Evolutionary conservation across 1,140 invertebrate species (phyloP).

Genomic region (Drosophila mojavensis): DNA sequence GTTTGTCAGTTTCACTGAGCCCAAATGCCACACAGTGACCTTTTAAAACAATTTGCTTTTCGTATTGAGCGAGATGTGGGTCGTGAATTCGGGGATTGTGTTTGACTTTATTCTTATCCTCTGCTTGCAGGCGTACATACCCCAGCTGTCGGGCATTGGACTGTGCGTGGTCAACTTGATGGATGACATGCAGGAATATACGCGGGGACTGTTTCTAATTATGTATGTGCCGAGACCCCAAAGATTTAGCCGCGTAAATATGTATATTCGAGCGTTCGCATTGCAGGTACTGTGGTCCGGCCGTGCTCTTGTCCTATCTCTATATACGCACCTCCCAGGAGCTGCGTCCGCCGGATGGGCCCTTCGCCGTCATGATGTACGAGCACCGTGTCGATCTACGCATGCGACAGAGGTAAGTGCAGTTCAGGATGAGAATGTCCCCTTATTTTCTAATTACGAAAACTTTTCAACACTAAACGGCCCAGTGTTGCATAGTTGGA

Average conservation of each 20-base stretch:
- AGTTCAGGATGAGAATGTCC: neutral
- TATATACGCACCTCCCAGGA: constrained; percentile 87
- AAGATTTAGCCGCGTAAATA: neutral
- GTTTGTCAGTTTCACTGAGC: no score
- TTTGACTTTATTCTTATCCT: neutral
- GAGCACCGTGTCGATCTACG: constrained; percentile 84
- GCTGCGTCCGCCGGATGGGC: constrained; percentile 86
- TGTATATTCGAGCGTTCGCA: neutral
- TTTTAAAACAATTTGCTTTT: constrained; percentile 6
- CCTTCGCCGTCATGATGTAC: constrained; percentile 85
- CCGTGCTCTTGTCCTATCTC: constrained; percentile 87
- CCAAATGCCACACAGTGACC: constrained; percentile 33
- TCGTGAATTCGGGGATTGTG: neutral
- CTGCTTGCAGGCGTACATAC: constrained; percentile 84
- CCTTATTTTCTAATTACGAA: no score
- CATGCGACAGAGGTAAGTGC: constrained; percentile 81
- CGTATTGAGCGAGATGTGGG: neutral
- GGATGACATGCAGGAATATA: constrained; percentile 88
- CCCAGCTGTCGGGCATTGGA: constrained; percentile 85
- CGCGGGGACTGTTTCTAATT: constrained; percentile 86
- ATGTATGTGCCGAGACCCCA: constrained; percentile 85
- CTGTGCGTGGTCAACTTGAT: constrained; percentile 87
- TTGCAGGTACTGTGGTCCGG: constrained; percentile 87
- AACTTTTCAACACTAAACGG: no score
- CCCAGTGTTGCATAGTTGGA: no score